phyloP scores from a whole-genome alignment of 2,888 invertebrate species.

The Cephus rjabovi region DNA sequence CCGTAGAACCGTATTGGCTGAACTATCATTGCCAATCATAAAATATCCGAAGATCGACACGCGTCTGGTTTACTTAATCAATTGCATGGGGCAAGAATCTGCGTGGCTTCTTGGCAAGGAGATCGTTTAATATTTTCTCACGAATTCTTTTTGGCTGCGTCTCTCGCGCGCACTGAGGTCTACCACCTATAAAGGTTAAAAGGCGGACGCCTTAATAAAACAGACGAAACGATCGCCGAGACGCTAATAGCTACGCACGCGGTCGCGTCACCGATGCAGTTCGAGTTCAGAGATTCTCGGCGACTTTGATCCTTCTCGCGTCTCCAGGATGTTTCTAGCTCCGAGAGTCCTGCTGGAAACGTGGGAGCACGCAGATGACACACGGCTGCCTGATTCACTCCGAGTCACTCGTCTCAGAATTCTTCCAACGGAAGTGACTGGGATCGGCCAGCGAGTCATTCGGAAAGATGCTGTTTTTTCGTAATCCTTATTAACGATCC shows the following conservation, averaged over 20 bases:
- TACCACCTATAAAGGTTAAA: too few species aligned
- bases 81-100: neutral
- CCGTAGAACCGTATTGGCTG: neutral
- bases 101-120: neutral
- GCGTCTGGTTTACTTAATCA: neutral
- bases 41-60: neutral
- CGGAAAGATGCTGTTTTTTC: neutral
- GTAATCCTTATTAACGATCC: neutral
- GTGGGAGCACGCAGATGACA: slow-evolving; percentile 26
- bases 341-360: neutral
- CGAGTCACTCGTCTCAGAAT: neutral
- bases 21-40: neutral
- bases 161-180: too few species aligned
- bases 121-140: neutral
- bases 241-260: neutral
- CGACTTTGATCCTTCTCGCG: neutral
- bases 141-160: too few species aligned
- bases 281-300: neutral
- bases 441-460: neutral
- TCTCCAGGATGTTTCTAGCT: neutral
- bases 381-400: slow-evolving; percentile 28
- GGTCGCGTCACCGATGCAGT: too few species aligned
- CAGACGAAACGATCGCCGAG: neutral
- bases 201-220: too few species aligned
- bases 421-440: neutral